phyloP scores from a whole-genome alignment of 2,888 invertebrate genomes.

The Hipparchia sbordonii region DNA sequence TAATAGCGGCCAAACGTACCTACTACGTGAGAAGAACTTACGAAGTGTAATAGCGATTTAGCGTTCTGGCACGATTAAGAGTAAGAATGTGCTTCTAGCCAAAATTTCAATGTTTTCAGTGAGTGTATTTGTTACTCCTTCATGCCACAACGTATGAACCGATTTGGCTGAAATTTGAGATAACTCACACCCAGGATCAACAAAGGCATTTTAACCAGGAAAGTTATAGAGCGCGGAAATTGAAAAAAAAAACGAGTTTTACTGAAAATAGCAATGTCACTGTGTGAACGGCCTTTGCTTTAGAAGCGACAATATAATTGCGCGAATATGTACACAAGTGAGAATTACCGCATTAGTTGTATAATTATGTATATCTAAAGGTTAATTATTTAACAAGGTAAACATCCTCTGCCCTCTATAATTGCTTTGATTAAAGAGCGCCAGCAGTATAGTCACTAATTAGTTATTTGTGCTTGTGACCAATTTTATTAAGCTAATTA shows the following conservation, averaged over 20 bases:
- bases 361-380: constrained; percentile 2
- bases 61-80: too few species aligned
- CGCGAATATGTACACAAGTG: constrained; percentile 23
- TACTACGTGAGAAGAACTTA: too few species aligned
- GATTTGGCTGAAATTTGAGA: too few species aligned
- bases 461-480: not conserved
- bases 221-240: too few species aligned
- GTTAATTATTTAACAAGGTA: constrained; percentile 15
- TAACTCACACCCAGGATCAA: too few species aligned
- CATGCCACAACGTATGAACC: too few species aligned
- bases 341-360: constrained; percentile 28
- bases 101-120: too few species aligned
- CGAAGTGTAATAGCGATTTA: too few species aligned
- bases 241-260: not conserved
- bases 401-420: constrained; percentile 2
- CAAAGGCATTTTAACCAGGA: too few species aligned
- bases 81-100: too few species aligned
- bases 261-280: not conserved
- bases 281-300: constrained; percentile 22
- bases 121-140: too few species aligned
- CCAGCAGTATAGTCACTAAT: not conserved
- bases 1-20: too few species aligned
- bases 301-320: constrained; percentile 34
- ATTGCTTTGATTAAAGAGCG: constrained; percentile 3
- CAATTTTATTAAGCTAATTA: not conserved